Conservation (phyloP, 2,113 vertebrate species). For the Turnix velox region DNA sequence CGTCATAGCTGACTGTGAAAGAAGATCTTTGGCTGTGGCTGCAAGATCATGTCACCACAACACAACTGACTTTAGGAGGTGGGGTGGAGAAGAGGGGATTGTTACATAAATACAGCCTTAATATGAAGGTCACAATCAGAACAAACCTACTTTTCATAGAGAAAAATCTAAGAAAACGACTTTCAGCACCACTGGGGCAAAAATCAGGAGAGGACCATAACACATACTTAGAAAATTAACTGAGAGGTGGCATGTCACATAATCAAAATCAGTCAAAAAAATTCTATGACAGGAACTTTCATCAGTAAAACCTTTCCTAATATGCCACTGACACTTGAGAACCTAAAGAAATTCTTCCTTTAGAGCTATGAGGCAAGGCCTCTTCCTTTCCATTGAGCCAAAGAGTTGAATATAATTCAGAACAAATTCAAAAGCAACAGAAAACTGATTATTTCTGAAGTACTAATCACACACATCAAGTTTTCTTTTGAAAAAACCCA, state of each 20-base stretch:
- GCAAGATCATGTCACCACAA: background rate
- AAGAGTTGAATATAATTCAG: background rate
- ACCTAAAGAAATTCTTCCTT: background rate
- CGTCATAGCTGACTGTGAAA: background rate
- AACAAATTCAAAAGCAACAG: background rate
- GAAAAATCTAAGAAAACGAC: conserved; percentile 42
- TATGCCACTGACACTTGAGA: conserved; percentile 33
- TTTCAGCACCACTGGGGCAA: conserved; percentile 46
- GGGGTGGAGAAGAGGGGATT: background rate
- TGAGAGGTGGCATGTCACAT: conserved; percentile 9
- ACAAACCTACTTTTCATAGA: conserved; percentile 45
- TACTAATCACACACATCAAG: background rate
- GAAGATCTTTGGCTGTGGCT: background rate
- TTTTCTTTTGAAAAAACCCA: background rate
- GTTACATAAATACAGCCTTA: conserved; percentile 22
- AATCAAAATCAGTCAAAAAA: conserved; percentile 44
- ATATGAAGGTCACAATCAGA: conserved; percentile 9
- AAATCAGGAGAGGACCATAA: conserved; percentile 23
- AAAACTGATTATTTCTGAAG: background rate
- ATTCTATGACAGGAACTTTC: conserved; percentile 47
- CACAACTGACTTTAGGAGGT: background rate
- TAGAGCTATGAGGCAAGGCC: background rate
- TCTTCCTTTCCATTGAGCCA: background rate
- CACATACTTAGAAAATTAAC: conserved; percentile 35
- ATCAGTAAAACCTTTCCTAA: conserved; percentile 31